Percentiles rank a stretch among this genome's conserved stretches.
Evolutionary conservation across 2,888 invertebrate genomes (phyloP).

Genomic region (Cyclophora albipunctata): DNA sequence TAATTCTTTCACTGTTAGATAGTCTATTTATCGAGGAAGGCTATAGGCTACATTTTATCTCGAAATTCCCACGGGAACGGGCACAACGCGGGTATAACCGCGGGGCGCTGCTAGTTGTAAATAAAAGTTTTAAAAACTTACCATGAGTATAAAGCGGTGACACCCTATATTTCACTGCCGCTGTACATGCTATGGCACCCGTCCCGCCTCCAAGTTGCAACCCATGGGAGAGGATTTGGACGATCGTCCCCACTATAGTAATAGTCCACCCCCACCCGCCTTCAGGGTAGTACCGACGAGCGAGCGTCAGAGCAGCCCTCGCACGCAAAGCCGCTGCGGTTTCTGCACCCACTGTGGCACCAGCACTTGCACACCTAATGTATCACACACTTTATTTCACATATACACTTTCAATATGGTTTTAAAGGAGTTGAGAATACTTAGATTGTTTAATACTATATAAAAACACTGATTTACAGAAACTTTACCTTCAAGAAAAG

Average conservation of each 20-base stretch:
- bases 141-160: constrained; percentile 79
- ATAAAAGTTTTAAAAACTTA: constrained; percentile 39
- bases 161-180: constrained; percentile 77
- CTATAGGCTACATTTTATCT: too few species aligned
- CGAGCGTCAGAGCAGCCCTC: constrained; percentile 78
- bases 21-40: too few species aligned
- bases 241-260: constrained; percentile 81
- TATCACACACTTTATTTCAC: constrained; percentile 28
- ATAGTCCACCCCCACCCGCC: constrained; percentile 92
- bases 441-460: not conserved
- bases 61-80: too few species aligned
- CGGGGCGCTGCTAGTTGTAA: too few species aligned
- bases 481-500: too few species aligned
- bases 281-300: constrained; percentile 88
- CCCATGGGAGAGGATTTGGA: constrained; percentile 84
- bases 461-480: not conserved
- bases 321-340: constrained; percentile 70
- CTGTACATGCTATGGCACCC: constrained; percentile 78
- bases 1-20: too few species aligned
- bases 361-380: constrained; percentile 70
- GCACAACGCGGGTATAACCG: too few species aligned
- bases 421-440: constrained; percentile 4
- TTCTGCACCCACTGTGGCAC: constrained; percentile 62
- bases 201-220: constrained; percentile 81
- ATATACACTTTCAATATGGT: constrained; percentile 8